Evolutionary conservation across 2,113 vertebrate species (phyloP).

Genomic region (Crotalus tigris): DNA sequence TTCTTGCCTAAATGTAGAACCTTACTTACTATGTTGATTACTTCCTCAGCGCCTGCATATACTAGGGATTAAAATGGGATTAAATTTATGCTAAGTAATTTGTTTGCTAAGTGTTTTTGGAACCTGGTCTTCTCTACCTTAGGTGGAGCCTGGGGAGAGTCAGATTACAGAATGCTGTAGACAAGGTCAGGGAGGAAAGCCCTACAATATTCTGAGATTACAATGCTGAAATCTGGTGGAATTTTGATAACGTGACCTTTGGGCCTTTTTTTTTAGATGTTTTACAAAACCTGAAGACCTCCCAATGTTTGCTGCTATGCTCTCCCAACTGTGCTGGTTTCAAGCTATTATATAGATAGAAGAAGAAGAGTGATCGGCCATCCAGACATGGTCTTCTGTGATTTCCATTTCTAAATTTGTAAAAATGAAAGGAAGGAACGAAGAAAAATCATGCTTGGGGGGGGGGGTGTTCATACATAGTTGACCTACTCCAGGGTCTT

Average conservation of each 20-base stretch:
- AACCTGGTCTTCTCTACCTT: background rate
- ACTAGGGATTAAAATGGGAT: background rate
- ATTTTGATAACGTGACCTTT: background rate
- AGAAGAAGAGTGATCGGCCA: background rate
- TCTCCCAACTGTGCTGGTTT: background rate
- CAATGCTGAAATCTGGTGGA: background rate
- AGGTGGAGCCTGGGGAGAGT: background rate
- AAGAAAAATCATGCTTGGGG: background rate
- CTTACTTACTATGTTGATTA: background rate
- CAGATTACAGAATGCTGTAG: background rate
- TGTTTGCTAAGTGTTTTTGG: background rate
- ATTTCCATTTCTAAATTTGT: background rate
- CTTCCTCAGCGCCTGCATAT: background rate
- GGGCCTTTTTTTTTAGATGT: background rate
- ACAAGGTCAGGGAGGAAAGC: background rate
- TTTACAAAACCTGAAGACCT: background rate
- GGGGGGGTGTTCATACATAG: background rate
- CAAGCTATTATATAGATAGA: background rate
- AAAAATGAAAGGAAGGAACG: background rate
- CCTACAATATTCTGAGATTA: background rate
- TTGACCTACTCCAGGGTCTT: too few species aligned
- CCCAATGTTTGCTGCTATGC: background rate
- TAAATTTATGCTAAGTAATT: background rate
- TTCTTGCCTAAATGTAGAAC: too few species aligned
- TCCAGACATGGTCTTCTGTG: background rate